Percentiles rank a stretch among this genome's conserved stretches.
phyloP scores from a whole-genome alignment of 2,797 vertebrate genomes.

The Pangasius sanitwongsei region DNA sequence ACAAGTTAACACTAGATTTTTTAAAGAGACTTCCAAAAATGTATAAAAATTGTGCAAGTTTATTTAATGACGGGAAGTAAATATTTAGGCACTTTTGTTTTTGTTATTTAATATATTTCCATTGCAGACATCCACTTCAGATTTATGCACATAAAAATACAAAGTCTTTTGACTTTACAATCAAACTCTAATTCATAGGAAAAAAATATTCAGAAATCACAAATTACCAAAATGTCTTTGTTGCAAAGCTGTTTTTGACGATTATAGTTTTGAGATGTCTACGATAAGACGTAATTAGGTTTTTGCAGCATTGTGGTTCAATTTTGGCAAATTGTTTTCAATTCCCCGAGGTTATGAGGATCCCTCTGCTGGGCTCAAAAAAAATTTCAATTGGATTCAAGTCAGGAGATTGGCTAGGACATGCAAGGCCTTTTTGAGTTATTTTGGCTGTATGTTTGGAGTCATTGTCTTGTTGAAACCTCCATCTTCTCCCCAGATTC shows the following conservation, averaged over 20 bases:
- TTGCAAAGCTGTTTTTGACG: neutral
- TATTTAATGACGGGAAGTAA: neutral
- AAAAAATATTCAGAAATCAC: neutral
- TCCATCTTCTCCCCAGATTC: neutral
- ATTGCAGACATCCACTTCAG: neutral
- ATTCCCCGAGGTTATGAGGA: neutral
- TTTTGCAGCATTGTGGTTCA: neutral
- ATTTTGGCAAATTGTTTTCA: neutral
- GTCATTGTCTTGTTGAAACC: neutral
- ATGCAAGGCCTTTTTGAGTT: neutral
- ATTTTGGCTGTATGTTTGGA: neutral
- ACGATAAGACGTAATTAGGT: neutral
- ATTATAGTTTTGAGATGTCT: neutral
- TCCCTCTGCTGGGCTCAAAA: neutral
- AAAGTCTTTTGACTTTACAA: neutral
- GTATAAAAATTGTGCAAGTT: neutral
- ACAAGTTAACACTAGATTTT: neutral
- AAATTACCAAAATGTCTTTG: neutral
- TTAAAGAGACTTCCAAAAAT: neutral
- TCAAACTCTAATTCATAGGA: neutral
- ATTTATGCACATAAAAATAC: neutral
- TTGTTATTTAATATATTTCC: neutral
- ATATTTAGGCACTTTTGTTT: neutral
- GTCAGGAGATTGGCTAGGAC: neutral
- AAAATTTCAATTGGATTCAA: neutral